These are phyloP conservation scores for Eupithecia exiguata DNA, from an alignment of 2,888 invertebrate species.

Conservation along the genomic window DNA sequence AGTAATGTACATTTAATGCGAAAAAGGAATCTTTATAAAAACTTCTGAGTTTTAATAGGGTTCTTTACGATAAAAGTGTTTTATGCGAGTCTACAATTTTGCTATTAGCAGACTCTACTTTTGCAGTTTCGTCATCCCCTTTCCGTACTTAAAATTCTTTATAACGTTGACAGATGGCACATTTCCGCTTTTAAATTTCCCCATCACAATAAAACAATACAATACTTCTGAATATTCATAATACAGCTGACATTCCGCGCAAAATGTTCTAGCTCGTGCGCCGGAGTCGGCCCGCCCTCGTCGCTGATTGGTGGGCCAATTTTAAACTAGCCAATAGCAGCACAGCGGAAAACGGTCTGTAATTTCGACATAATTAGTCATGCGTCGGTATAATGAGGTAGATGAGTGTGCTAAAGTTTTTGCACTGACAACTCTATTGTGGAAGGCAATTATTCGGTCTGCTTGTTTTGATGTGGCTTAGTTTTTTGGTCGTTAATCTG, in stretches of 20 bases:
- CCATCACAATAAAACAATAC: slow-evolving; percentile 36
- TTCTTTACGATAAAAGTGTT: slow-evolving; percentile 13
- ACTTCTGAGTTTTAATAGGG: slow-evolving; percentile 17
- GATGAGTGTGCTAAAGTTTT: slow-evolving; percentile 42
- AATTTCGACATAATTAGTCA: slow-evolving; percentile 83
- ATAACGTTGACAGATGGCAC: slow-evolving; percentile 45
- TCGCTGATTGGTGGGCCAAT: slow-evolving; percentile 72
- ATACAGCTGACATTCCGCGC: slow-evolving; percentile 50
- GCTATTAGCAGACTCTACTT: neutral
- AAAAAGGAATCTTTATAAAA: slow-evolving; percentile 6
- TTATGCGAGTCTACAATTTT: slow-evolving; percentile 2
- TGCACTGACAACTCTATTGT: slow-evolving; percentile 50
- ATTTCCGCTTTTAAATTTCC: slow-evolving; percentile 37
- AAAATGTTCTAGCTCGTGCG: slow-evolving; percentile 67
- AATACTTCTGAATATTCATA: slow-evolving; percentile 64
- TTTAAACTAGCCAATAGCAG: slow-evolving; percentile 71
- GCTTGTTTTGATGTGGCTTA: slow-evolving; percentile 37
- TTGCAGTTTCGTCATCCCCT: slow-evolving; percentile 18
- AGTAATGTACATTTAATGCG: slow-evolving; percentile 22
- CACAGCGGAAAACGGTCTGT: slow-evolving; percentile 61
- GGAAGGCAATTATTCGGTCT: slow-evolving; percentile 44
- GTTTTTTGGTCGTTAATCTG: slow-evolving; percentile 37
- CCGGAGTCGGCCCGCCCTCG: slow-evolving; percentile 75
- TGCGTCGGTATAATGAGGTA: slow-evolving; percentile 66
- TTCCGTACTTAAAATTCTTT: slow-evolving; percentile 30